A percentile compares a stretch with the other conserved stretches of the same genome.
Conservation (phyloP, 2,113 vertebrate genomes). For the Tilapia sparmanii region DNA sequence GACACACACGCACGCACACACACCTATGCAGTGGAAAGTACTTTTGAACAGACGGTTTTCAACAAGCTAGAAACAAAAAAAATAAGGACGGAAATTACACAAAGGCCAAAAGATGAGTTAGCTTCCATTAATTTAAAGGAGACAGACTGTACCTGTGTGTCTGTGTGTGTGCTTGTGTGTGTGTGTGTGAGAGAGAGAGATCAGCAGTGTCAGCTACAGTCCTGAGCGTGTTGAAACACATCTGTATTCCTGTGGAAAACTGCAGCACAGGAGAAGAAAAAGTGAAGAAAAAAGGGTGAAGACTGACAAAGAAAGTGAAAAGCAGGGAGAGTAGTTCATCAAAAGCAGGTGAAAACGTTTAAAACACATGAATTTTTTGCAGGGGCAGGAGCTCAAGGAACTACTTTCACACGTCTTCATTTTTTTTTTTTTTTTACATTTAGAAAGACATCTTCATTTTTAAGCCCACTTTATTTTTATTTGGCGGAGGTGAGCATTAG, state of each 20-base stretch:
- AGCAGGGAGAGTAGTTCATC: background rate
- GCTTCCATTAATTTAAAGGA: background rate
- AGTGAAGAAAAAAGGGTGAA: background rate
- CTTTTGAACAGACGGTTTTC: background rate
- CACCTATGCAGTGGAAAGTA: background rate
- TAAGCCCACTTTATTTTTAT: background rate
- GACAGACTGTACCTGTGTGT: background rate
- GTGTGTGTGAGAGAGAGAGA: background rate
- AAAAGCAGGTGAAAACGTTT: background rate
- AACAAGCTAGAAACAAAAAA: background rate
- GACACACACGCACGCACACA: background rate
- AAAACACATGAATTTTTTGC: background rate
- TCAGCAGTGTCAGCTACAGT: constrained; percentile 30
- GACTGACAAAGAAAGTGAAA: background rate
- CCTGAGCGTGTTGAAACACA: constrained; percentile 63
- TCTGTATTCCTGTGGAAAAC: constrained; percentile 29
- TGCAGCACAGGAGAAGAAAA: background rate
- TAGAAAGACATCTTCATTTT: constrained; percentile 14
- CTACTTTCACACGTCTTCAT: background rate
- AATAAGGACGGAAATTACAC: background rate
- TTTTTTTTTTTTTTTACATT: background rate
- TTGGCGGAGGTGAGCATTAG: background rate
- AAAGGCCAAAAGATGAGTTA: constrained; percentile 6
- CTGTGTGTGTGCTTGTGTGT: background rate
- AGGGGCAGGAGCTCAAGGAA: constrained; percentile 22